These are phyloP conservation scores for Aphodius sticticus DNA, from an alignment of 2,888 invertebrate species.

Conservation along the genomic window DNA sequence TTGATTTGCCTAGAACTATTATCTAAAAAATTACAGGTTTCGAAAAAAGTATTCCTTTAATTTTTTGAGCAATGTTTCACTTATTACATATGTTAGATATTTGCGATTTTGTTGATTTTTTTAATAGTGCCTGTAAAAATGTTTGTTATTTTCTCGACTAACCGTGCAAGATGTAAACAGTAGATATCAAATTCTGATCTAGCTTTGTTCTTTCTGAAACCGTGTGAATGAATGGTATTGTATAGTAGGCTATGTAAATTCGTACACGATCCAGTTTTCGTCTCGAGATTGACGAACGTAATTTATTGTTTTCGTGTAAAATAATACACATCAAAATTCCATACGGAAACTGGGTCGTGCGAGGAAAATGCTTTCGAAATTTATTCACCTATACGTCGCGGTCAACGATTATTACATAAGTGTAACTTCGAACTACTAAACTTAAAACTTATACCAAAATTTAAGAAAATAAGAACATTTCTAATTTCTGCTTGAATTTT, in stretches of 20 bases:
- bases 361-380: conserved; percentile 17
- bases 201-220: background rate
- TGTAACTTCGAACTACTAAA: too few species aligned
- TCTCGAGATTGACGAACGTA: conserved; percentile 18
- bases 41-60: too few species aligned
- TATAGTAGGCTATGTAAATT: background rate
- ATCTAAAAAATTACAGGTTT: too few species aligned
- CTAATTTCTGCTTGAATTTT: background rate
- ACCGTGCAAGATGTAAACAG: background rate
- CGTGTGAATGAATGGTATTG: conserved; percentile 7
- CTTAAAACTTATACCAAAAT: background rate
- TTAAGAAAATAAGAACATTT: background rate
- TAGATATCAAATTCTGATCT: background rate
- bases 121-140: too few species aligned
- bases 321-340: conserved; percentile 19
- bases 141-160: too few species aligned
- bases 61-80: too few species aligned
- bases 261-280: conserved; percentile 18
- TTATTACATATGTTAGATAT: too few species aligned
- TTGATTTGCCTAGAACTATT: too few species aligned
- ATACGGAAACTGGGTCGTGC: conserved; percentile 16
- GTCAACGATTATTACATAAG: too few species aligned
- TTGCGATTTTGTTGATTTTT: too few species aligned
- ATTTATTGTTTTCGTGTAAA: conserved; percentile 19
- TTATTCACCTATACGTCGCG: background rate